Base-by-base conservation (phyloP, 1,140 invertebrate genomes). In the Heliconius hermathena region DNA sequence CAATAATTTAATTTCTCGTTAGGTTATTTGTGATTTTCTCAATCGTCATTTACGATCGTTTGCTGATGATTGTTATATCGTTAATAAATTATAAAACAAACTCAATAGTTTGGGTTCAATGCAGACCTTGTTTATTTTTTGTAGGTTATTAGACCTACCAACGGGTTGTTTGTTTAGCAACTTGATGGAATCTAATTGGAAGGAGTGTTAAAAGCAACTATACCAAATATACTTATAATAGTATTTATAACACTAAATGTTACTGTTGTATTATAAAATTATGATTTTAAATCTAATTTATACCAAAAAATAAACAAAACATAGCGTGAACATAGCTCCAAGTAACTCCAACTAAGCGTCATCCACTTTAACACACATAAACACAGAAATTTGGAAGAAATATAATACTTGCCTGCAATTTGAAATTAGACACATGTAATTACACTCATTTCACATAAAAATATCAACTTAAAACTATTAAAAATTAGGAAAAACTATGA, bases 401-500 rank as follows among this genome's bases (percentile, higher is more conserved):
- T 41, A 22, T 38, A 18, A 78, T 78, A 80, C 79, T 77, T 81
- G 76, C 76, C 79, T 81, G 52, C 29, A 75, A 75, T 60, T 76
- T 74, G 26, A 70, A 74, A 60, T 73, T n/a, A 82, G 60, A 77
- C 83, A 81, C 79, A 18, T 36, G 54, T 41, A 41, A 73, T 83
- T 81, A 38, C 90, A 91, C 89, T 84, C 16, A 82, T 86, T 88
- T 86, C 75, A 84, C 80, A 71, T 74, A 81, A 79, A 86, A 87
- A 52, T 83, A 73, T 46, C 74, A 49, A 72, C 33, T 73, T 60
- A 80, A 87, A 92, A 87, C 82, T 73, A 76, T 78, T 81, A 76
- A 83, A 89, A 90, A 89, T 85, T 76, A 86, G 52, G 85, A 91
- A 91, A 94, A 93, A 87, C 87, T 84, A 80, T 86, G 83, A 90